These are phyloP conservation scores for Phylloscopus trochilus DNA, from an alignment of 2,113 vertebrate species.

Conservation along the genomic window DNA sequence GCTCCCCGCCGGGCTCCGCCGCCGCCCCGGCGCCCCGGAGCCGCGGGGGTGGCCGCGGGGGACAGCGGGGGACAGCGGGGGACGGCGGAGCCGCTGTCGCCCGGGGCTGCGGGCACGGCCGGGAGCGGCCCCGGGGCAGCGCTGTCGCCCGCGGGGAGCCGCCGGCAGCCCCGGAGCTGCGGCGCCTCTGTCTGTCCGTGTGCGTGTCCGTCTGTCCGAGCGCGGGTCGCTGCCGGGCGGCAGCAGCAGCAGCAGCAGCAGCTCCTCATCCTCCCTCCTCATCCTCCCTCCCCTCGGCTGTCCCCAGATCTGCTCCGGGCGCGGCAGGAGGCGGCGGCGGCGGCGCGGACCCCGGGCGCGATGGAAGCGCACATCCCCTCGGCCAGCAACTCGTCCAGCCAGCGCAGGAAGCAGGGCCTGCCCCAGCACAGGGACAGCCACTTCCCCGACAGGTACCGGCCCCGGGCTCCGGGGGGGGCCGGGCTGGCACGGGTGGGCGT, in stretches of 20 bases:
- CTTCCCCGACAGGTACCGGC: constrained; percentile 88
- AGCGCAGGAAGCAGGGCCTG: constrained; percentile 91
- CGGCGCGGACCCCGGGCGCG: constrained; percentile 78
- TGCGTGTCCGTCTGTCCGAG: not conserved
- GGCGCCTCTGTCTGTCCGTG: too few relatives aligned
- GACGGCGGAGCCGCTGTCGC: not conserved
- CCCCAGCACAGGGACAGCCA: constrained; percentile 87
- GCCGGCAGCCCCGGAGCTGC: not conserved
- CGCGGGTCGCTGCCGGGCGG: not conserved
- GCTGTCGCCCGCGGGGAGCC: not conserved
- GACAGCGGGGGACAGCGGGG: too few relatives aligned
- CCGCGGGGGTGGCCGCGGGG: too few relatives aligned
- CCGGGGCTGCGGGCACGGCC: not conserved
- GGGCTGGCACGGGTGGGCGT: not conserved
- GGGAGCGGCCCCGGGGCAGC: not conserved
- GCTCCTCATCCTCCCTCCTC: not conserved
- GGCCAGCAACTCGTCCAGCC: constrained; percentile 73
- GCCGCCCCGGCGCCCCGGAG: too few relatives aligned
- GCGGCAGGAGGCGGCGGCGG: constrained; percentile 85
- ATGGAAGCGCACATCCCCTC: constrained; percentile 91
- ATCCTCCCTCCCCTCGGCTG: not conserved
- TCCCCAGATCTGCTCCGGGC: constrained; percentile 85
- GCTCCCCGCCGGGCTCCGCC: not conserved
- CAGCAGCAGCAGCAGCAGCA: not conserved
- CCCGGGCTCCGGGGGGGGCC: not conserved